A percentile compares a stretch with the other conserved stretches of the same genome.
phyloP scores from a whole-genome alignment of 1,140 invertebrate species.

The Magallana ariakensis region DNA sequence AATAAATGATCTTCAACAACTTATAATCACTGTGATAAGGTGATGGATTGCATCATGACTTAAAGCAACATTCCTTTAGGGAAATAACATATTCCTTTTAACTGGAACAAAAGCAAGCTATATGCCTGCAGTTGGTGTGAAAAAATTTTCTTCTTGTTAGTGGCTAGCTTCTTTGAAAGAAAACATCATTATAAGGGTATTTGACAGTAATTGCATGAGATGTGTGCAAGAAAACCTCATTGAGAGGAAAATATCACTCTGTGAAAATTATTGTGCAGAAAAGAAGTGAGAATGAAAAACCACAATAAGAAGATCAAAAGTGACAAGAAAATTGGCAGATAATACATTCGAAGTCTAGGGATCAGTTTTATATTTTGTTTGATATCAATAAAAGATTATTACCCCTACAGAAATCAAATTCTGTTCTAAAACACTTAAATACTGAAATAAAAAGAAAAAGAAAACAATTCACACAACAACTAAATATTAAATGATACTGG shows the following conservation, averaged over 20 bases:
- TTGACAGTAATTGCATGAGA: no score
- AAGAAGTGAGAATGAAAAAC: slow-evolving; percentile 3
- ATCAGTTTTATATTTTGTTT: neutral
- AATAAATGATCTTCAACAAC: no score
- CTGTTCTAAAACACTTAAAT: slow-evolving; percentile 28
- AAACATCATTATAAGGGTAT: no score
- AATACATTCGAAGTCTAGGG: neutral
- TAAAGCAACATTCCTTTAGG: no score
- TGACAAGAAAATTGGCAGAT: neutral
- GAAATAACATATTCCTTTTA: no score
- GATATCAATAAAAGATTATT: neutral
- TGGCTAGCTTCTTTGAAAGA: no score
- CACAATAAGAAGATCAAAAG: neutral
- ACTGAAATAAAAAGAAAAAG: slow-evolving; percentile 16
- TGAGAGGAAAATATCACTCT: neutral
- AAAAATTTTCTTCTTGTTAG: no score
- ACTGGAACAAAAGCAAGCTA: no score
- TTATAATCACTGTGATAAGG: no score
- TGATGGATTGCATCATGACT: no score
- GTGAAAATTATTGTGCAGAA: neutral
- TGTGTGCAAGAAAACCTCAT: neutral
- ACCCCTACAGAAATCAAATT: slow-evolving; percentile 48
- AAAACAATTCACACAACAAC: neutral
- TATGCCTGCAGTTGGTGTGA: no score
- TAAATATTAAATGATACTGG: neutral